A percentile compares a stretch with the other conserved stretches of the same genome.
These are phyloP conservation scores for Synergus gifuensis DNA, from an alignment of 2,888 invertebrate genomes.

Conservation along the genomic window DNA sequence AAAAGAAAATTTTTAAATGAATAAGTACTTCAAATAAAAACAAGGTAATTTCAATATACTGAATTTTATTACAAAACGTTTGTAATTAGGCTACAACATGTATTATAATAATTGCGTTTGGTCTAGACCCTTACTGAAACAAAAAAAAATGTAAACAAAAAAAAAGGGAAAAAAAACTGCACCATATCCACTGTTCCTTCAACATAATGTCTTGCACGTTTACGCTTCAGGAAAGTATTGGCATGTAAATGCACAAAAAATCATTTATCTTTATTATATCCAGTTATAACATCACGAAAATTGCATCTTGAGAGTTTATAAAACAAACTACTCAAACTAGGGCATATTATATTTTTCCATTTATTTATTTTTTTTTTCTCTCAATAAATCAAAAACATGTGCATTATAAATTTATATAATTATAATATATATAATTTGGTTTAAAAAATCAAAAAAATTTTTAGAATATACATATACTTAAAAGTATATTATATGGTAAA, in stretches of 20 bases:
- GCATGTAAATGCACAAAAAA: conserved; percentile 47
- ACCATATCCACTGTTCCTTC: conserved; percentile 68
- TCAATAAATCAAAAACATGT: background rate
- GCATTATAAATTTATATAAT: background rate
- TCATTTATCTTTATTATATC: conserved; percentile 3
- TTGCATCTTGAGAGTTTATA: background rate
- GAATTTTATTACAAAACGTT: conserved; percentile 77
- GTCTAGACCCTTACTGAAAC: conserved; percentile 76
- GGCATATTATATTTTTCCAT: conserved; percentile 2
- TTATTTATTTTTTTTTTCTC: conserved; percentile 31
- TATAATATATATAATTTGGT: background rate
- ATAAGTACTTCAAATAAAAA: background rate
- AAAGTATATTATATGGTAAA: background rate
- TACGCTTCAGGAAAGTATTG: conserved; percentile 64
- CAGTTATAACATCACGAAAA: conserved; percentile 15
- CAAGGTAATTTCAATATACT: conserved; percentile 72
- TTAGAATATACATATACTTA: background rate
- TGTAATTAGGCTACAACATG: conserved; percentile 77
- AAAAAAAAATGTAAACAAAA: conserved; percentile 53
- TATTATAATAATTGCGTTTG: conserved; percentile 77
- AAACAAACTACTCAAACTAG: conserved; percentile 13
- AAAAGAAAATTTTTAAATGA: too few species aligned
- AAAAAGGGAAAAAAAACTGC: conserved; percentile 65
- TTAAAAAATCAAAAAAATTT: background rate
- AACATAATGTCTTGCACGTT: conserved; percentile 59